phyloP scores from a whole-genome alignment of 2,797 vertebrate species.

The Onychomys arenicola region DNA sequence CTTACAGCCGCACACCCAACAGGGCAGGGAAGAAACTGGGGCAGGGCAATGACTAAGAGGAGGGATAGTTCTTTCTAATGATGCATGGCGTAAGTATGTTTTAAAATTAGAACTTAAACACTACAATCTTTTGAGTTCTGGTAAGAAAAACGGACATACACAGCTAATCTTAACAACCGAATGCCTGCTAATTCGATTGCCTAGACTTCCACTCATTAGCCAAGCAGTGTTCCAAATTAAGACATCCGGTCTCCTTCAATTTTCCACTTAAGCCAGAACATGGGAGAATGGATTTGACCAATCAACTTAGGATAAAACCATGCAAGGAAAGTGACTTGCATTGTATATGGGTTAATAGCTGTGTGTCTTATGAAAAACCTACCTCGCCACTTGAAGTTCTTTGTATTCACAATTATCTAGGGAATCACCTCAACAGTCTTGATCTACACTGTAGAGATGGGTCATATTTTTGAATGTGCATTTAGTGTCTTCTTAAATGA shows the following conservation, averaged over 20 bases:
- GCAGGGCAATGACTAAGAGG: neutral
- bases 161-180: conserved; percentile 61
- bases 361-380: neutral
- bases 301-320: conserved; percentile 81
- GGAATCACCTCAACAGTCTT: conserved; percentile 27
- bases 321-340: conserved; percentile 70
- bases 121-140: conserved; percentile 13
- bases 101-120: conserved; percentile 61
- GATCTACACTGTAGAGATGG: conserved; percentile 12
- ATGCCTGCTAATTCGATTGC: conserved; percentile 78
- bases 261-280: conserved; percentile 82
- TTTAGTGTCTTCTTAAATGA: conserved; percentile 22
- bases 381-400: neutral
- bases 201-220: conserved; percentile 71
- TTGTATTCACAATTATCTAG: neutral
- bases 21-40: neutral
- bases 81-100: neutral
- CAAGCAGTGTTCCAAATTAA: conserved; percentile 82
- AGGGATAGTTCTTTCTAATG: neutral
- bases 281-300: conserved; percentile 77
- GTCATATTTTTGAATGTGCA: neutral
- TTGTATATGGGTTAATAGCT: neutral
- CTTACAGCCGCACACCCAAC: neutral
- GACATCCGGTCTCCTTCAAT: conserved; percentile 83
- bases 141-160: conserved; percentile 8